phyloP scores from a whole-genome alignment of 2,113 vertebrate genomes.

The Ctenomys sociabilis region DNA sequence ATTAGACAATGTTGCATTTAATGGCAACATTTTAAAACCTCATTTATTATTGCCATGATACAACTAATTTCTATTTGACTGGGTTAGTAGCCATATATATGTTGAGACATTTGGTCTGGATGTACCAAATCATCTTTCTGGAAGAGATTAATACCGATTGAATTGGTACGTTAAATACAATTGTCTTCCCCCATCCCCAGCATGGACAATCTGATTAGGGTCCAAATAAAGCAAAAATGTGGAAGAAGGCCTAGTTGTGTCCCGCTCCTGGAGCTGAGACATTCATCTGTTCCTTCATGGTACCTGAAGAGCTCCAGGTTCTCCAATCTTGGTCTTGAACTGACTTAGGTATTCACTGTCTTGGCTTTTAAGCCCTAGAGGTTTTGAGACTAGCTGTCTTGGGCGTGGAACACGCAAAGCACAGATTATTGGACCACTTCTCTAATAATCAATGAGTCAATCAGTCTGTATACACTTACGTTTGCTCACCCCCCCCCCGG shows the following conservation, averaged over 20 bases:
- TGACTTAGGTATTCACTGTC: neutral
- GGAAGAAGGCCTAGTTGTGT: neutral
- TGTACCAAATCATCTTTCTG: neutral
- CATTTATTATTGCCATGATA: neutral
- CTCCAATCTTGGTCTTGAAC: neutral
- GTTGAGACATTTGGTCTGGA: neutral
- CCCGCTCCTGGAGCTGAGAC: neutral
- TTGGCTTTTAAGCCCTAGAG: too few relatives aligned
- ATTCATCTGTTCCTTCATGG: too few relatives aligned
- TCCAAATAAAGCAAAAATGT: neutral
- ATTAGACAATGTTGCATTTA: neutral
- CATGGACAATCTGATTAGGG: neutral
- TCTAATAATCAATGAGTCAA: neutral
- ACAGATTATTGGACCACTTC: neutral
- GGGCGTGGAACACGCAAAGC: neutral
- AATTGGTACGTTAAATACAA: neutral
- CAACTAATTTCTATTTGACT: too few relatives aligned
- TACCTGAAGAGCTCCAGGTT: neutral
- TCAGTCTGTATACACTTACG: neutral
- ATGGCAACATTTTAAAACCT: neutral
- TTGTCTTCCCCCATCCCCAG: neutral
- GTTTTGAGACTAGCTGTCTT: neutral
- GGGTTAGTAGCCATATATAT: neutral
- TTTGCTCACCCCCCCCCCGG: neutral
- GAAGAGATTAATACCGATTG: too few relatives aligned